Evolutionary conservation across 2,888 invertebrate species (phyloP), one percentile per base, ranked within the genome.

Genomic region (Drosophila fulvimacula): DNA sequence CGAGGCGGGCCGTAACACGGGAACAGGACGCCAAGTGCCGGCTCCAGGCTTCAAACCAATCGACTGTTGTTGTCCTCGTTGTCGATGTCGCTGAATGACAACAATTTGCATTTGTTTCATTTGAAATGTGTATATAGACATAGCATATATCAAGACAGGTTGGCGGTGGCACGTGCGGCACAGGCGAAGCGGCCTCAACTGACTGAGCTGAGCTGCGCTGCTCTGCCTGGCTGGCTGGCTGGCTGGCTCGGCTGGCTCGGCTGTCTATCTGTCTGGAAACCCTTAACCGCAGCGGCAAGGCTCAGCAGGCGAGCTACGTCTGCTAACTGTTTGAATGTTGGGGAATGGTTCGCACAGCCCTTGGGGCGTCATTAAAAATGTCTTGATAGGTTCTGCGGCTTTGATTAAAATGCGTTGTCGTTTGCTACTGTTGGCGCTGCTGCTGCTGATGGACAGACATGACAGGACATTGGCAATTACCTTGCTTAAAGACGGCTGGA

Each of bases 71-170:
- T 48, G 51, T 68, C 53, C 56, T 72, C 32, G 64, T 61, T 65
- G 64, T 61, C 61, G 63, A 51, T 57, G 63, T 66, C 60, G 65
- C 55, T 76, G 58, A 87, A 77, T 87, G 85, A 79, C 88, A 87
- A 84, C 83, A 75, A 87, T 83, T 84, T 85, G 85, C 85, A 87
- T 83, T 87, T 83, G 88, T 87, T 87, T 76, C 68, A 69, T 73
- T 73, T 71, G 64, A 69, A 69, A 55, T 74, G 48, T 70, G 55
- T 66, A 44, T 63, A 64, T 36, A 38, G 65, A 38, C 44, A 46
- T 32, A 38, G 65, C 64, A 52, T 65, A 65, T 46, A 65, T 44
- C 65, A 65, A 65, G 52, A n/a, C 36, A 42, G 53, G 53, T 9
- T 46, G 46, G 51, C 53, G 38, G 38, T 24, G 53, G 39, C 48